Evolutionary conservation across 2,888 invertebrate genomes (phyloP).

Genomic region (Heteropelma amictum): DNA sequence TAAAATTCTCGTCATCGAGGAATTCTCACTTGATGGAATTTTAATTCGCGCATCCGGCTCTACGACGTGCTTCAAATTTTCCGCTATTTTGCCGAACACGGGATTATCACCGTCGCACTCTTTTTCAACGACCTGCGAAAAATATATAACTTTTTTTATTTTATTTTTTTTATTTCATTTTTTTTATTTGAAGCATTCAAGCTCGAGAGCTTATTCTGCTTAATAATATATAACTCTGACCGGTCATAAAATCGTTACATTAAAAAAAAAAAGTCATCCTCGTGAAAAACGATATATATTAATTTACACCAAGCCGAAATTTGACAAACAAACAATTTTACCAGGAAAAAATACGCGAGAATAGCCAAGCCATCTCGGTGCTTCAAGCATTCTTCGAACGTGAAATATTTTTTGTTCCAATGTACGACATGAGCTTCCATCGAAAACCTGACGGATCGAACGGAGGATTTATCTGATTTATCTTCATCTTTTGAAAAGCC

Average conservation of each 20-base stretch:
- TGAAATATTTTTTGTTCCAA: conserved; percentile 69
- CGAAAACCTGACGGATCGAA: conserved; percentile 65
- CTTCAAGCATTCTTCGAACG: conserved; percentile 64
- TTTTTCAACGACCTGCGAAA: conserved; percentile 58
- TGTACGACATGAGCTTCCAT: conserved; percentile 71
- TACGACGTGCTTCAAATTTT: conserved; percentile 62
- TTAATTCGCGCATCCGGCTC: conserved; percentile 49
- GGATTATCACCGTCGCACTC: conserved; percentile 51
- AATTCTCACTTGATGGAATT: conserved; percentile 65
- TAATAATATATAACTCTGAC: no score
- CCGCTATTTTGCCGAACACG: conserved; percentile 64
- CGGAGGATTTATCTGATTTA: no score
- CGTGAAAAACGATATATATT: no score
- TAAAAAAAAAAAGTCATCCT: neutral
- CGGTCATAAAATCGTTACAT: neutral
- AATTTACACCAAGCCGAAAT: no score
- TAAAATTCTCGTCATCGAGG: neutral
- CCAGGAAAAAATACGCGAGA: conserved; percentile 67
- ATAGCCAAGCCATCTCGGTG: conserved; percentile 68
- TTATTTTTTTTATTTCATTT: no score
- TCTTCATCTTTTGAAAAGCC: neutral
- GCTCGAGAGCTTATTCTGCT: no score
- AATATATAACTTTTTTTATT: neutral
- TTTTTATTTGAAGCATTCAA: no score
- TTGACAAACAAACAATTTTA: conserved; percentile 50